Evolutionary conservation across 2,113 vertebrate species (phyloP), one percentile per base, ranked within the genome.

Genomic region (Anarrhichthys ocellatus): DNA sequence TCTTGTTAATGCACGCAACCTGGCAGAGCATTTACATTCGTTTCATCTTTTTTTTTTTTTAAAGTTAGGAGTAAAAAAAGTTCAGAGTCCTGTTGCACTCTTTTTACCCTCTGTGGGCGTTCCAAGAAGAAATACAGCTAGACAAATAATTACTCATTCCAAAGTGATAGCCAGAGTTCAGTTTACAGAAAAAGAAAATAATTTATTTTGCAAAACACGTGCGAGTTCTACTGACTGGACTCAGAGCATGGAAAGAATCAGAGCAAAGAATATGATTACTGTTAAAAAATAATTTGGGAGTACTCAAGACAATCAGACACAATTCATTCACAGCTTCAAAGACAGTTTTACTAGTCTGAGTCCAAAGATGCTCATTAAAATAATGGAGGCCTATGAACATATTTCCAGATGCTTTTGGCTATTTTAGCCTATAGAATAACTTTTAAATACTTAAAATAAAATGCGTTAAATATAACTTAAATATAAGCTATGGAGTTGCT

Each of bases 1-100:
- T 91, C 86, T 92, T 85, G 82, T 94, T 92, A 93, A 92, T 86
- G 56, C 70, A 72, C 10, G 13, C 81, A 61, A 68, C 36, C 71
- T 78, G 85, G 77, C 63, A 81, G 58, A 73, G 70, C 24, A 48
- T 59, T 83, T 72, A 68, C 44, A 65, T 52, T 82, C 81, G 62
- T 87, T 87, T 84, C 24, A 65, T 79, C 32, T 72, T 56, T 22
- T 44, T 46, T 61, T 6, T 34, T 34, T 32, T 32, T 29, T 29
- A 77, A 81, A 42, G 52, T 70, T 61, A 38, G 34, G n/a, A 80
- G 62, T 76, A 42, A 82, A 76, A 76, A 73, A 65, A 22, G 27
- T 59, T 46, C 18, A 59, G 14, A 61, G 63, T 52, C 3, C 56
- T 34, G 18, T 59, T 80, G 80, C 6, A 42, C 73, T 69, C 65